Evolutionary conservation across 2,888 invertebrate species (phyloP).

Genomic region (Ceriagrion tenellum): DNA sequence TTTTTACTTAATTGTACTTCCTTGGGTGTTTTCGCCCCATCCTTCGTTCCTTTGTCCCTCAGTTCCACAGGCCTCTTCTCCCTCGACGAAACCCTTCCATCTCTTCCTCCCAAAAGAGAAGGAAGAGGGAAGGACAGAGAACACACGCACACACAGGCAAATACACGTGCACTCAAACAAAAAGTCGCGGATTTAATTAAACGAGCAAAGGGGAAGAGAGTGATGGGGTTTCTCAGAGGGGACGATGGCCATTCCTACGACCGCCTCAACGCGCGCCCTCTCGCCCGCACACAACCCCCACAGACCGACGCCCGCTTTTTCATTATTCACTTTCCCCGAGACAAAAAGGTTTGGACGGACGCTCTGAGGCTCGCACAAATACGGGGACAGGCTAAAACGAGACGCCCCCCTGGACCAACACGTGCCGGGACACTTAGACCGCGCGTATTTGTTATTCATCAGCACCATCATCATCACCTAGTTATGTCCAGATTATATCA

Average conservation of each 20-base stretch:
- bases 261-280: not conserved
- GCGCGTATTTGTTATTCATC: not conserved
- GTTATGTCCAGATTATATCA: too few species aligned
- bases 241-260: not conserved
- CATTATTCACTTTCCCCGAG: slow-evolving; percentile 12
- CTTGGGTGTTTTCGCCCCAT: too few species aligned
- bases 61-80: too few species aligned
- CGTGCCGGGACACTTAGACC: not conserved
- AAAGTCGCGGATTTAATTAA: slow-evolving; percentile 25
- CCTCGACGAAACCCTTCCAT: not conserved
- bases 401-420: too few species aligned
- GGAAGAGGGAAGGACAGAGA: not conserved
- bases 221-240: not conserved
- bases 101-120: not conserved
- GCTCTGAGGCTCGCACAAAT: not conserved
- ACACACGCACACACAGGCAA: too few species aligned
- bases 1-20: too few species aligned
- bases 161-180: too few species aligned
- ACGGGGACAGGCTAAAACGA: too few species aligned
- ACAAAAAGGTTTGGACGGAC: not conserved
- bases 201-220: not conserved
- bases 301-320: not conserved
- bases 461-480: not conserved
- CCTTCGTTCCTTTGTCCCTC: not conserved
- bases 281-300: not conserved